A percentile compares a stretch with the other conserved stretches of the same genome.
These are phyloP conservation scores for Pammene fasciana DNA, from an alignment of 2,888 invertebrate species.

Conservation along the genomic window DNA sequence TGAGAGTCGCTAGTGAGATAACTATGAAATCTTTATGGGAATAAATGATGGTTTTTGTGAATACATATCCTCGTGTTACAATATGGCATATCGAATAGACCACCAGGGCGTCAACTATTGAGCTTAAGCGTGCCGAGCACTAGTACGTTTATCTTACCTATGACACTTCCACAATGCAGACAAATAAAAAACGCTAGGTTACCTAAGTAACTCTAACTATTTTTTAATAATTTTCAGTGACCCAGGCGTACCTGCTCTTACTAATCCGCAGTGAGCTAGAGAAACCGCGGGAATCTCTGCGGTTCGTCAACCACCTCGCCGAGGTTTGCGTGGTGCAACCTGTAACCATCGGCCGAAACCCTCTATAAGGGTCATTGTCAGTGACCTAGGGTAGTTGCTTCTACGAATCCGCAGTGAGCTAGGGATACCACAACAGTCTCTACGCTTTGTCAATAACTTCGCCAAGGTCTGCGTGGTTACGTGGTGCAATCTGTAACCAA, in stretches of 20 bases:
- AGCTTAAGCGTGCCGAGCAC: too few species aligned
- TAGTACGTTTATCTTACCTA: too few species aligned
- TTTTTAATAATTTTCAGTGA: conserved; percentile 6
- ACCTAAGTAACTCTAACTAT: too few species aligned
- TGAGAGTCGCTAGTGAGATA: too few species aligned
- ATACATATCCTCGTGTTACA: too few species aligned
- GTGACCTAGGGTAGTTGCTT: too few species aligned
- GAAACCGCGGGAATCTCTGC: conserved; percentile 12
- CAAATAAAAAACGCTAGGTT: too few species aligned
- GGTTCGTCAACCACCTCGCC: conserved; percentile 18
- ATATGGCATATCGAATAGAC: too few species aligned
- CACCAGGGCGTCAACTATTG: too few species aligned
- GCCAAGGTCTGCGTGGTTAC: conserved; percentile 13
- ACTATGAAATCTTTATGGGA: too few species aligned
- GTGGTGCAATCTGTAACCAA: conserved; percentile 9
- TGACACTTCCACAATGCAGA: too few species aligned
- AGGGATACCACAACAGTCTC: conserved; percentile 10
- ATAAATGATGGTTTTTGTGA: too few species aligned
- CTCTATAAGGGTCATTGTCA: background rate
- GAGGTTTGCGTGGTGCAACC: conserved; percentile 16
- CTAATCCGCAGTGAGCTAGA: conserved; percentile 16
- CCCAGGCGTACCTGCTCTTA: conserved; percentile 15
- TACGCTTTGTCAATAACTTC: conserved; percentile 14
- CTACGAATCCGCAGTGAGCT: conserved; percentile 5
- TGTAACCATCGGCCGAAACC: conserved; percentile 6